A percentile compares a stretch with the other conserved stretches of the same genome.
phyloP scores from a whole-genome alignment of 1,140 invertebrate genomes.

The Listronotus bonariensis region DNA sequence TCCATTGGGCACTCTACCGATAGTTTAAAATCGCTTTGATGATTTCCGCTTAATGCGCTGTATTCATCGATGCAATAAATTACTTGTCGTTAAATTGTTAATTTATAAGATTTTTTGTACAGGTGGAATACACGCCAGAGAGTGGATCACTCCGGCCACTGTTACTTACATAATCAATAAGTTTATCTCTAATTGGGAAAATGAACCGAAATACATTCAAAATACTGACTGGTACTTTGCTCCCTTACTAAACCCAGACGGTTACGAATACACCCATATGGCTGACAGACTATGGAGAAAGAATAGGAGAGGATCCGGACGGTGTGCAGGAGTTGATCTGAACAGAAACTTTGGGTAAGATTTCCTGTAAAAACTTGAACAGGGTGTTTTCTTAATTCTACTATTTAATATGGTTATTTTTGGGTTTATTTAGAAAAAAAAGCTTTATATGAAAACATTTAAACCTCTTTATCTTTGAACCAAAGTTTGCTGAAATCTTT shows the following conservation, averaged over 20 bases:
- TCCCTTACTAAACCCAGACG: constrained; percentile 83
- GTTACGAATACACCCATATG: constrained; percentile 81
- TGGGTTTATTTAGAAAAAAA: no score
- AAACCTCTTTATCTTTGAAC: no score
- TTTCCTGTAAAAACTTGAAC: no score
- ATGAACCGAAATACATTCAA: constrained; percentile 69
- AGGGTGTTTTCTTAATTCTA: no score
- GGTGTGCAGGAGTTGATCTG: constrained; percentile 76
- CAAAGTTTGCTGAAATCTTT: no score
- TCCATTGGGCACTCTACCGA: no score
- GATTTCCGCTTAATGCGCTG: no score
- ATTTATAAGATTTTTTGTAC: constrained; percentile 1
- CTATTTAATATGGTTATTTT: no score
- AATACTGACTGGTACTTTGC: constrained; percentile 84
- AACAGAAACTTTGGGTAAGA: constrained; percentile 77
- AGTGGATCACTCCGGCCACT: constrained; percentile 90
- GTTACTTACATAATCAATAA: constrained; percentile 83
- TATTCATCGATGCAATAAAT: no score
- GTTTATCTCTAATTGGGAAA: constrained; percentile 73
- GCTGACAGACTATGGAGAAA: constrained; percentile 83
- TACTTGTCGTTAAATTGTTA: no score
- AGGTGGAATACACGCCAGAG: constrained; percentile 84
- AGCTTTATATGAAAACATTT: no score
- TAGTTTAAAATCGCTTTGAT: no score
- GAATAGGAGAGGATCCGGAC: constrained; percentile 66